Conservation (phyloP, 2,113 vertebrate genomes). For the Neofelis nebulosa region DNA sequence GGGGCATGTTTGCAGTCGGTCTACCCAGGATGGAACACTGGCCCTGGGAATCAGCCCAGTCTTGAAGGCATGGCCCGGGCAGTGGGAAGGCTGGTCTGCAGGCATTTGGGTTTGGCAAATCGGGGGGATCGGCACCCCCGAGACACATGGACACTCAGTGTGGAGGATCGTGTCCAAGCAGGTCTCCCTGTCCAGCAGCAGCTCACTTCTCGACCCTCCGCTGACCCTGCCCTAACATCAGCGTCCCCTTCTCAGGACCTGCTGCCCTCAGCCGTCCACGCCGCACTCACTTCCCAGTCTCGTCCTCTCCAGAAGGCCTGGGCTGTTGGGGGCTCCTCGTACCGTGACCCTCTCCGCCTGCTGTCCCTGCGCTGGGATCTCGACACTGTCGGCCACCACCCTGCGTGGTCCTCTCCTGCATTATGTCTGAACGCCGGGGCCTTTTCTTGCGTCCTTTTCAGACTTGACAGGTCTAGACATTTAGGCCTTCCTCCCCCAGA, state of each 20-base stretch:
- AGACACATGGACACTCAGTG: rapidly evolving
- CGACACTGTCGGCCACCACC: not conserved
- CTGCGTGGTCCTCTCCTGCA: rapidly evolving
- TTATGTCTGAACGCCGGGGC: rapidly evolving
- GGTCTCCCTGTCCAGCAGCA: rapidly evolving
- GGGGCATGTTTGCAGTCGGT: not conserved
- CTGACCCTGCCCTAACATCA: not conserved
- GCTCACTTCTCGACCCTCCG: not conserved
- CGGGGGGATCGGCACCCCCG: not conserved
- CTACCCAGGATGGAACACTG: rapidly evolving
- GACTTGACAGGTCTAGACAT: not conserved
- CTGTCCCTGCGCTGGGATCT: not conserved
- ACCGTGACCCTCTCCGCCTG: rapidly evolving
- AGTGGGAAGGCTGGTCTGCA: not conserved
- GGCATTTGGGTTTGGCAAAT: not conserved
- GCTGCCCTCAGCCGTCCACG: rapidly evolving
- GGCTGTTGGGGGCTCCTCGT: not conserved
- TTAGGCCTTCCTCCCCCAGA: not conserved
- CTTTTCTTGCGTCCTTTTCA: not conserved
- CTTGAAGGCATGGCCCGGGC: not conserved
- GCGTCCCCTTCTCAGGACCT: not conserved
- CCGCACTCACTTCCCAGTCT: not conserved
- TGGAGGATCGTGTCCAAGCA: not conserved
- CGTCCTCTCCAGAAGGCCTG: not conserved
- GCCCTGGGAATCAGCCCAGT: too few relatives aligned